Conservation (phyloP, 1,140 invertebrate genomes). For the Geopemphigus sp. region DNA sequence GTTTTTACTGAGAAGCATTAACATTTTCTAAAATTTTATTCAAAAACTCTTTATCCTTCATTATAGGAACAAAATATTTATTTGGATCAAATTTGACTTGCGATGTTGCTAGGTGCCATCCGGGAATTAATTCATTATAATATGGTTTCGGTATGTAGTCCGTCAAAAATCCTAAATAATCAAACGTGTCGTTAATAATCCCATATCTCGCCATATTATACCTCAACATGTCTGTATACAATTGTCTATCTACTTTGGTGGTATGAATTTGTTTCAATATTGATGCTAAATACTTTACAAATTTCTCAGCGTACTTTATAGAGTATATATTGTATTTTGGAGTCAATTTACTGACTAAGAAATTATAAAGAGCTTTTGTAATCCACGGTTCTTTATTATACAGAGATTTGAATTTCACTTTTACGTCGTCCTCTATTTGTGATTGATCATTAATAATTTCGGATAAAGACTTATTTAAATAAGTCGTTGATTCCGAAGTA, state of each 20-base stretch:
- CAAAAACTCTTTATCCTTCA: slow-evolving; percentile 35
- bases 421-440: slow-evolving; percentile 2
- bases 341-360: neutral
- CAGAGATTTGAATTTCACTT: slow-evolving; percentile 10
- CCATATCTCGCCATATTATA: slow-evolving; percentile 31
- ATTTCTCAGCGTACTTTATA: slow-evolving; percentile 19
- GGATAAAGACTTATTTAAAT: neutral
- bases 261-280: neutral
- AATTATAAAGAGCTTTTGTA: slow-evolving; percentile 29
- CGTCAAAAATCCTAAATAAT: slow-evolving; percentile 28
- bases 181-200: slow-evolving; percentile 21
- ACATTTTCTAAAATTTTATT: neutral
- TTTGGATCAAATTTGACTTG: slow-evolving; percentile 16
- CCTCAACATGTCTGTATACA: slow-evolving; percentile 7
- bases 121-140: slow-evolving; percentile 22
- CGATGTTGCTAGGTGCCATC: neutral
- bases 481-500: neutral
- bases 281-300: slow-evolving; percentile 20
- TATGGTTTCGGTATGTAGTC: slow-evolving; percentile 16
- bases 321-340: slow-evolving; percentile 34
- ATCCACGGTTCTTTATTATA: slow-evolving; percentile 41
- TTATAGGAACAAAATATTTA: slow-evolving; percentile 4
- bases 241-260: neutral
- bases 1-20: neutral
- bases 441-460: neutral